Base-by-base conservation (phyloP, 1,140 invertebrate species). In the Heliothis virescens region DNA sequence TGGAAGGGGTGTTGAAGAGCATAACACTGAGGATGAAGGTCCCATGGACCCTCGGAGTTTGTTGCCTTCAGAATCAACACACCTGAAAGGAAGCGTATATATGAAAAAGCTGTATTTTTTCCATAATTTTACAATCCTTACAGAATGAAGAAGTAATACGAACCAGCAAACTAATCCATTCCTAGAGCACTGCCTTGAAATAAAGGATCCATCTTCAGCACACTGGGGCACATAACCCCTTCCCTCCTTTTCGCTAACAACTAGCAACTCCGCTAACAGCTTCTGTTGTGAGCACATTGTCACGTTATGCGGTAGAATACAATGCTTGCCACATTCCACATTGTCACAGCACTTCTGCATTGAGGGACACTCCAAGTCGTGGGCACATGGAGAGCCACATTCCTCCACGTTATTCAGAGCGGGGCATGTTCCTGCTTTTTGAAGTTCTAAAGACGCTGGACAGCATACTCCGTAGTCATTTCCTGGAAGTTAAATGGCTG, bases 401-500 rank as follows among this genome's bases (percentile, higher is more conserved):
- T 96, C 94, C 0, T 93, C 90, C 10, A 71, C 83, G 7, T 84
- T 77, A 12, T 86, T 76, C 81, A 87, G 76, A n/a, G 85, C 86
- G 0, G 97, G 97, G 88, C 98, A 98, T 1, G 95, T 95, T 2
- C 97, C 97, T 0, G 97, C 95, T 88, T 98, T 97, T 83, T 97
- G 95, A 52, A 98, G 95, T 85, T 96, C 96, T 71, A 97, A 84
- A 2, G 96, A 97, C 10, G 97, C 96, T n/a, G 97, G 97, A 88
- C 97, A 98, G 88, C 98, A 98, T 1, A 98, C 97, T 0, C 98
- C 98, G 87, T 98, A 98, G 82, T 98, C 98, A 83, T 98, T 97
- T 77, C 96, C 96, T 94, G 85, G 83, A 65, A 50, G 26, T 15
- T 7, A 26, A 48, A 48, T n/a, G 11, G 0, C 2, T 57, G n/a